phyloP scores from a whole-genome alignment of 2,888 invertebrate genomes.

The Steinernema scapterisci region DNA sequence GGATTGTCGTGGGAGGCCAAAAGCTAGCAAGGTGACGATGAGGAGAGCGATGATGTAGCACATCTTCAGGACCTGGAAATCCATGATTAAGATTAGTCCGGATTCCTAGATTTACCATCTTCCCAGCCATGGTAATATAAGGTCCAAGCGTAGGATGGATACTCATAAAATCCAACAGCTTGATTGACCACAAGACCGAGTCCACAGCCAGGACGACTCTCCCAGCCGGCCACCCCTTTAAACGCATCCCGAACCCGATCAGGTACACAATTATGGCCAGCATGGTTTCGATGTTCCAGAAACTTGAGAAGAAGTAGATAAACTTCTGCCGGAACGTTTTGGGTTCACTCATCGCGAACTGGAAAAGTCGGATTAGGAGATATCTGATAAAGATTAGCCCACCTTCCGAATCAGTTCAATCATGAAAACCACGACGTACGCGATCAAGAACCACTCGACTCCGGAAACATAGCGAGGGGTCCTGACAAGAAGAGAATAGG shows the following conservation, averaged over 20 bases:
- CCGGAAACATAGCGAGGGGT: conserved; percentile 54
- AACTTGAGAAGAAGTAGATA: conserved; percentile 64
- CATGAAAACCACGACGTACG: conserved; percentile 62
- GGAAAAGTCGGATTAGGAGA: conserved; percentile 68
- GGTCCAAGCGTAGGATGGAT: conserved; percentile 91
- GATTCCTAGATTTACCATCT: conserved; percentile 95
- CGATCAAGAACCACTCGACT: conserved; percentile 60
- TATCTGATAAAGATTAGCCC: not conserved
- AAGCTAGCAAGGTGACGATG: conserved; percentile 91
- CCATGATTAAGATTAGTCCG: conserved; percentile 67
- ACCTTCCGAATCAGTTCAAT: conserved; percentile 62
- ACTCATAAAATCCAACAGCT: conserved; percentile 91
- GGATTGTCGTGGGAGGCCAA: conserved; percentile 90
- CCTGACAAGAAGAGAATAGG: conserved; percentile 64
- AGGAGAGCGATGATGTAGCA: conserved; percentile 95
- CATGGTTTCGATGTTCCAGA: conserved; percentile 70
- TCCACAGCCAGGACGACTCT: conserved; percentile 79
- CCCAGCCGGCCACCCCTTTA: conserved; percentile 70
- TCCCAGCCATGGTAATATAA: conserved; percentile 97
- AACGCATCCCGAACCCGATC: conserved; percentile 38
- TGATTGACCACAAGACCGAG: conserved; percentile 72
- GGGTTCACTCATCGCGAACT: conserved; percentile 69
- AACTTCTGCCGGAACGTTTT: conserved; percentile 66
- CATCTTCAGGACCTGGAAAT: conserved; percentile 79
- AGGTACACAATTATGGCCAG: conserved; percentile 65